These are phyloP conservation scores for Calosoma granatense DNA, from an alignment of 1,140 invertebrate species.

Conservation along the genomic window DNA sequence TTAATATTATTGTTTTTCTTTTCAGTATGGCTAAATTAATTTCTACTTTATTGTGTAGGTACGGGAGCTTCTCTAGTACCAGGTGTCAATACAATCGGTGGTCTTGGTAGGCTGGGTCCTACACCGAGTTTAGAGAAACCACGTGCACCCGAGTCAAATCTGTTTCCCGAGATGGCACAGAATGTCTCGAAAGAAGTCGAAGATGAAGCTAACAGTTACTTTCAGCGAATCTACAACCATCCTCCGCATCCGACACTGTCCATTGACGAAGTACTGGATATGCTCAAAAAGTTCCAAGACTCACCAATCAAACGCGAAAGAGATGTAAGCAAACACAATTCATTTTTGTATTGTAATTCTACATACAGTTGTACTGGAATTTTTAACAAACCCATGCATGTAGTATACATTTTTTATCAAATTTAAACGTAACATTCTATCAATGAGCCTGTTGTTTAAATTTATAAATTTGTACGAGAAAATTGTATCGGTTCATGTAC, in stretches of 20 bases:
- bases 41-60: no score
- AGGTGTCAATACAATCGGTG: conserved; percentile 38
- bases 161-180: conserved; percentile 61
- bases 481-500: no score
- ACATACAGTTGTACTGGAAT: no score
- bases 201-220: conserved; percentile 96
- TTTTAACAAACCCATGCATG: no score
- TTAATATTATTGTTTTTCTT: no score
- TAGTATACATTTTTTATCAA: no score
- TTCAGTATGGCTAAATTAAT: no score
- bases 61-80: conserved; percentile 46
- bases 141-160: conserved; percentile 38
- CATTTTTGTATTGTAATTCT: no score
- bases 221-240: conserved; percentile 96
- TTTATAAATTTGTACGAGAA: no score
- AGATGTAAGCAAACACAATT: conserved; percentile 45
- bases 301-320: conserved; percentile 78
- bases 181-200: conserved; percentile 90
- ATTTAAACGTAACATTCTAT: no score
- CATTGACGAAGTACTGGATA: conserved; percentile 86
- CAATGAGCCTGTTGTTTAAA: no score
- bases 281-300: conserved; percentile 92
- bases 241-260: conserved; percentile 85
- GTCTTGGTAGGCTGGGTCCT: conserved; percentile 42
- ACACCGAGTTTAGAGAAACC: conserved; percentile 50